phyloP scores from a whole-genome alignment of 2,797 vertebrate species.

The Botia kubotai region DNA sequence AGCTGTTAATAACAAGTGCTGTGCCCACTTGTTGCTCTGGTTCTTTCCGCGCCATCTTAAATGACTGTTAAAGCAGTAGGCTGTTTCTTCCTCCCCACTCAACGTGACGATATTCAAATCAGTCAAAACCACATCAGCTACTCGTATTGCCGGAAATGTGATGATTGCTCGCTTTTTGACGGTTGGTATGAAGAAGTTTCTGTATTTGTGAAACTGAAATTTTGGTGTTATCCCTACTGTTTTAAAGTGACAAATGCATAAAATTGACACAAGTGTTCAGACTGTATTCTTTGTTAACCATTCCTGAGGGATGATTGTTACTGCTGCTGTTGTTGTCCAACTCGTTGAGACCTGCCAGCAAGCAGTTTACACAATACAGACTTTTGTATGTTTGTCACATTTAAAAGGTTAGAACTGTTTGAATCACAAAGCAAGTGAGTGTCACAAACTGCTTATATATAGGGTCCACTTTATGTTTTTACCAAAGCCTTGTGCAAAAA shows the following conservation, averaged over 20 bases:
- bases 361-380: not conserved
- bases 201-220: not conserved
- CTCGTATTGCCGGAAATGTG: constrained; percentile 20
- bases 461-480: not conserved
- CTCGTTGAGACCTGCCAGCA: constrained; percentile 24
- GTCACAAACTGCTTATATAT: not conserved
- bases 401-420: constrained; percentile 5
- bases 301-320: not conserved
- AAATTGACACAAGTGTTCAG: not conserved
- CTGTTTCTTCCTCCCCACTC: constrained; percentile 7
- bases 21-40: constrained; percentile 51
- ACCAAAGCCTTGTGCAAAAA: not conserved
- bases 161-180: not conserved
- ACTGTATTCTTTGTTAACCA: not conserved
- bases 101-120: constrained; percentile 22
- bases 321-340: not conserved
- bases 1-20: constrained; percentile 56
- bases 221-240: not conserved
- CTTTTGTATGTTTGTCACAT: constrained; percentile 13
- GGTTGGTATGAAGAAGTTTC: not conserved
- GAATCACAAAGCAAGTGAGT: constrained; percentile 15
- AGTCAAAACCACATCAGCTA: constrained; percentile 1
- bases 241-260: not conserved
- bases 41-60: constrained; percentile 48
- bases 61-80: constrained; percentile 32